These are phyloP conservation scores for Aplochiton taeniatus DNA, from an alignment of 2,797 vertebrate species.

Conservation along the genomic window DNA sequence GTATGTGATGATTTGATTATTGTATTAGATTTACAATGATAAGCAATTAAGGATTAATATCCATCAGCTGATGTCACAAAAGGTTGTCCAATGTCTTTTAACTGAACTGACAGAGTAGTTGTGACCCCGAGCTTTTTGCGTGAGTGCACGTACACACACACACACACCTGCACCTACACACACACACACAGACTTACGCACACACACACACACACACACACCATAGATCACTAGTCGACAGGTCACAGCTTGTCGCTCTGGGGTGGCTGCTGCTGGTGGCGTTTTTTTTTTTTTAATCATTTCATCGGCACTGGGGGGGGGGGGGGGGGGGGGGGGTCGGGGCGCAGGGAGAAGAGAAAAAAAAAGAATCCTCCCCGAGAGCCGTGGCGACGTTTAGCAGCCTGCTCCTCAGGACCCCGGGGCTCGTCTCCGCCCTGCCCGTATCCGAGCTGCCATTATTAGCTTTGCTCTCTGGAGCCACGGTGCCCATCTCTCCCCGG, in stretches of 20 bases:
- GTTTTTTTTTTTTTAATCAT: slow-evolving; percentile 90
- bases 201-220: not conserved
- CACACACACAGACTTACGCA: not conserved
- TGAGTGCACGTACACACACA: slow-evolving; percentile 3
- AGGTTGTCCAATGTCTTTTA: slow-evolving; percentile 57
- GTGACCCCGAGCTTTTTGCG: not conserved
- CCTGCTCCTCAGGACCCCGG: slow-evolving; percentile 92
- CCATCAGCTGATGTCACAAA: slow-evolving; percentile 49
- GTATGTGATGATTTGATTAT: slow-evolving; percentile 19
- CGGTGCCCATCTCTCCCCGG: slow-evolving; percentile 87
- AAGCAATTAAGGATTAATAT: slow-evolving; percentile 22
- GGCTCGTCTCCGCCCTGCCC: slow-evolving; percentile 89
- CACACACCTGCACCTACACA: not conserved
- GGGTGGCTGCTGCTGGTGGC: slow-evolving; percentile 58
- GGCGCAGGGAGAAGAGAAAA: no score
- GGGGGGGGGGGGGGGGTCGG: no score
- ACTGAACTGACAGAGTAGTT: slow-evolving; percentile 53
- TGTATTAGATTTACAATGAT: slow-evolving; percentile 6
- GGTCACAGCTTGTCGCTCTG: slow-evolving; percentile 90
- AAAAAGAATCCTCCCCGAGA: slow-evolving; percentile 80
- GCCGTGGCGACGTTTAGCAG: slow-evolving; percentile 93
- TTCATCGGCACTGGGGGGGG: slow-evolving; percentile 86
- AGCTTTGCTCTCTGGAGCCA: slow-evolving; percentile 98
- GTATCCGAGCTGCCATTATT: slow-evolving; percentile 98
- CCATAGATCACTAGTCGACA: slow-evolving; percentile 59